Conservation (phyloP, 2,113 vertebrate species). For the Ceratotherium simum region DNA sequence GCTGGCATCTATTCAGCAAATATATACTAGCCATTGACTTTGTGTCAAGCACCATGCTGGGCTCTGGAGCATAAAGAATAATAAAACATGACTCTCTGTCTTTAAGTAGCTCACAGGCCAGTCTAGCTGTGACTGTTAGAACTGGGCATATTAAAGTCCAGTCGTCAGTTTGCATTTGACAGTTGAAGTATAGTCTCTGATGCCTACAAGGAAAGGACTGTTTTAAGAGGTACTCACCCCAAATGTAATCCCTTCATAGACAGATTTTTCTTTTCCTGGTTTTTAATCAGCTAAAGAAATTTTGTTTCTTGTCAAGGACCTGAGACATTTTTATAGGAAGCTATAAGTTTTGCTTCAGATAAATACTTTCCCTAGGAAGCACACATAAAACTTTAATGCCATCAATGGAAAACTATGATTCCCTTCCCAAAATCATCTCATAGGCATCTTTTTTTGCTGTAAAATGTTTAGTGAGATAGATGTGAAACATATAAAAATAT, state of each 20-base stretch:
- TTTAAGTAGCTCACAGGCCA: not conserved
- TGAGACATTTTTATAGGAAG: not conserved
- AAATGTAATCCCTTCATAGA: not conserved
- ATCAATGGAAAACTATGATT: not conserved
- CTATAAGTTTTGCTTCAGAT: not conserved
- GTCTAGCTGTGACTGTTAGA: not conserved
- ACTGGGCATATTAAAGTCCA: not conserved
- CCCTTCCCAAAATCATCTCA: not conserved
- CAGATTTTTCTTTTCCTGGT: not conserved
- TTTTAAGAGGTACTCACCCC: not conserved
- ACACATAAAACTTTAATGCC: constrained; percentile 4
- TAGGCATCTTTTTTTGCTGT: not conserved
- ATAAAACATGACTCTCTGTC: not conserved
- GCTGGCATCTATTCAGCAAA: not conserved
- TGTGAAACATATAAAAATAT: constrained; percentile 30
- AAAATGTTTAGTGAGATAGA: not conserved
- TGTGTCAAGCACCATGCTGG: constrained; percentile 18
- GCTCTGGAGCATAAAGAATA: not conserved
- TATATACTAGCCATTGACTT: not conserved
- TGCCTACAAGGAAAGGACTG: not conserved
- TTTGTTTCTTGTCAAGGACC: not conserved
- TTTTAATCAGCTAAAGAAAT: constrained; percentile 25
- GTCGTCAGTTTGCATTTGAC: not conserved
- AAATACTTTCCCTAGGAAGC: not conserved
- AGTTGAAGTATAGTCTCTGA: not conserved